These are phyloP conservation scores for Dascyllus trimaculatus DNA, from an alignment of 2,113 vertebrate genomes.

Conservation along the genomic window DNA sequence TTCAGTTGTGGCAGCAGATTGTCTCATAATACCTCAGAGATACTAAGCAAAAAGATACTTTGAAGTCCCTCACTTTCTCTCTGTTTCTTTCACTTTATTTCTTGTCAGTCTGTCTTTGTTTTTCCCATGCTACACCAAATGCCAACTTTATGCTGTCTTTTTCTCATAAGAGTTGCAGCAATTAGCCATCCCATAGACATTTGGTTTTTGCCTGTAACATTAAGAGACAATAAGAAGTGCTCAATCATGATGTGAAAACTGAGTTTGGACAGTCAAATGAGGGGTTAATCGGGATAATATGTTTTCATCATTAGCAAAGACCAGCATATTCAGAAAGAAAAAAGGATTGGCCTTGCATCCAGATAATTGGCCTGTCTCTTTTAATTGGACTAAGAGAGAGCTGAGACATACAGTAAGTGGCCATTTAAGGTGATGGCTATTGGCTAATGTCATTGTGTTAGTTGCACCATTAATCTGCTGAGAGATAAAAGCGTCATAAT, in stretches of 20 bases:
- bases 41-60: conserved; percentile 1
- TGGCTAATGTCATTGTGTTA: conserved; percentile 23
- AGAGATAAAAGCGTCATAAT: conserved; percentile 30
- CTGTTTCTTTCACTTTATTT: not conserved
- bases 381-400: conserved; percentile 41
- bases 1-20: conserved; percentile 48
- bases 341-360: conserved; percentile 17
- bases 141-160: not conserved
- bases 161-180: conserved; percentile 13
- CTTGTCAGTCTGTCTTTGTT: not conserved
- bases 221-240: not conserved
- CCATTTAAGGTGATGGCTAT: conserved; percentile 54
- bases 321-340: conserved; percentile 37
- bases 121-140: not conserved
- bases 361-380: conserved; percentile 48
- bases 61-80: not conserved
- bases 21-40: conserved; percentile 39
- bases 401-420: conserved; percentile 37
- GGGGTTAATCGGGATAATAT: conserved; percentile 33
- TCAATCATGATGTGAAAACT: conserved; percentile 27
- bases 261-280: conserved; percentile 31
- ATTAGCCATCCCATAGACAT: conserved; percentile 29
- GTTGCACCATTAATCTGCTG: conserved; percentile 38
- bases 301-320: conserved; percentile 62
- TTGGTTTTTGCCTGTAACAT: conserved; percentile 26